Conservation (phyloP, 2,888 invertebrate genomes). For the Ormyrus labotus region DNA sequence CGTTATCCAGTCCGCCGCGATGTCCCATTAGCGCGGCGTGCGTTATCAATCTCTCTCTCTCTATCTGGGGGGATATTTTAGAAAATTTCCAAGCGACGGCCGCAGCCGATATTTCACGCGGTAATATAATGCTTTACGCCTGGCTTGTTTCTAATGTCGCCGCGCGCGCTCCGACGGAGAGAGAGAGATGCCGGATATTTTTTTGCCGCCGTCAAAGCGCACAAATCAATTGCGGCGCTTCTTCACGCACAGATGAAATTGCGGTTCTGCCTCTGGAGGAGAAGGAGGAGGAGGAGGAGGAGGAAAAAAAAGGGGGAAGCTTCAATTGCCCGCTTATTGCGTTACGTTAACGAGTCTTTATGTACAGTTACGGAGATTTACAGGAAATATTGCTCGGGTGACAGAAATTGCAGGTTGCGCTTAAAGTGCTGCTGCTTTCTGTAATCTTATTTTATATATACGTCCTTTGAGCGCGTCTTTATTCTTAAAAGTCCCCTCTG, state of each 20-base stretch:
- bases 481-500: too few species aligned
- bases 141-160: not conserved
- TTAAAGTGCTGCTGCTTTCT: not conserved
- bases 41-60: not conserved
- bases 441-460: too few species aligned
- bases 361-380: conserved; percentile 33
- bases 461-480: too few species aligned
- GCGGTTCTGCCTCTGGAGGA: not conserved
- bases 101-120: not conserved
- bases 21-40: not conserved
- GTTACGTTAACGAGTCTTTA: conserved; percentile 28
- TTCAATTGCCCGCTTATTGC: conserved; percentile 26
- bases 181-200: not conserved
- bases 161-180: not conserved
- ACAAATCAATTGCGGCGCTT: conserved; percentile 31
- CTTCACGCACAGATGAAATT: conserved; percentile 34
- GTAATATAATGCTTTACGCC: conserved; percentile 7
- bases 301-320: not conserved
- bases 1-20: not conserved
- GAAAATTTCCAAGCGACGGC: not conserved
- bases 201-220: not conserved
- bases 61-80: not conserved
- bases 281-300: not conserved
- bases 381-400: conserved; percentile 12
- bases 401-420: conserved; percentile 19